phyloP scores from a whole-genome alignment of 2,888 invertebrate genomes.

The Stenodera caucasica region DNA sequence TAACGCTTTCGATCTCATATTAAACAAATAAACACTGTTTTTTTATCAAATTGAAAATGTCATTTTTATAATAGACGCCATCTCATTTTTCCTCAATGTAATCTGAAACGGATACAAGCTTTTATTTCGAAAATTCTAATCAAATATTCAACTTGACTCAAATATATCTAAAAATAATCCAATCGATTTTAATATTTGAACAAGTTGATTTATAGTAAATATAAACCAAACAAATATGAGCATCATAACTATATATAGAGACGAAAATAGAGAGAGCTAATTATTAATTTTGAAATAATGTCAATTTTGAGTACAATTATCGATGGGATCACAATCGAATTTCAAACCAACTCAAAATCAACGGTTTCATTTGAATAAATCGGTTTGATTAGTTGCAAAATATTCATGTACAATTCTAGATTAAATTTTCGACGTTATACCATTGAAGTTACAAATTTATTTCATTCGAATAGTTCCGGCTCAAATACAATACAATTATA shows the following conservation, averaged over 20 bases:
- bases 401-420: not conserved
- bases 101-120: slow-evolving; percentile 32
- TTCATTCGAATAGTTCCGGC: not conserved
- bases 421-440: not conserved
- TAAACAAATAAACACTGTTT: slow-evolving; percentile 8
- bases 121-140: not conserved
- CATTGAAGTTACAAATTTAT: not conserved
- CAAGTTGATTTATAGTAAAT: not conserved
- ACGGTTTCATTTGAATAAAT: not conserved
- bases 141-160: not conserved
- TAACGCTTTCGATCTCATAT: slow-evolving; percentile 36
- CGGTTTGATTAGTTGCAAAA: not conserved
- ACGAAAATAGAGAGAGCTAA: too few relatives aligned
- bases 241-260: too few relatives aligned
- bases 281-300: too few relatives aligned
- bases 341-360: not conserved
- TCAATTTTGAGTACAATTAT: too few relatives aligned
- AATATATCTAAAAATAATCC: not conserved
- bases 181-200: not conserved
- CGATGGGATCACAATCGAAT: not conserved
- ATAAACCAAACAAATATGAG: not conserved
- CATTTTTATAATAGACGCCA: slow-evolving; percentile 19
- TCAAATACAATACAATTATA: too few relatives aligned
- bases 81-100: slow-evolving; percentile 22
- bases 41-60: slow-evolving; percentile 7